Evolutionary conservation across 2,113 vertebrate genomes (phyloP).

Genomic region (Rhinoptilus africanus): DNA sequence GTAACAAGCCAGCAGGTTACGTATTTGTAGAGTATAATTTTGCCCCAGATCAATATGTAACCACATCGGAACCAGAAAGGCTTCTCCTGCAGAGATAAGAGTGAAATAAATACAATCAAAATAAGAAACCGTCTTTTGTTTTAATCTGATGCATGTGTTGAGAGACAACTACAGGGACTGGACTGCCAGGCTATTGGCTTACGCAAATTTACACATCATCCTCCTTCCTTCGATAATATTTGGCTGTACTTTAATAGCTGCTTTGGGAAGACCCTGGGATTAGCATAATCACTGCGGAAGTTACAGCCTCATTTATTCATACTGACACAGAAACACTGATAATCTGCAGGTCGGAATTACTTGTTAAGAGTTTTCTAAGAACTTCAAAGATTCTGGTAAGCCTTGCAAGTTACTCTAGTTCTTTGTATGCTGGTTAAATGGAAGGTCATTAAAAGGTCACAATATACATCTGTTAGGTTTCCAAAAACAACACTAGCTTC

Average conservation of each 20-base stretch:
- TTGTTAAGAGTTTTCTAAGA: background rate
- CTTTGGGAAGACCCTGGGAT: background rate
- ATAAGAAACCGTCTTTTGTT: background rate
- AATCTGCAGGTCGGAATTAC: background rate
- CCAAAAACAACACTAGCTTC: background rate
- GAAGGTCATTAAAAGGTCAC: background rate
- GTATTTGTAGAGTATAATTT: conserved; percentile 93
- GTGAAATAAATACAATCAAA: background rate
- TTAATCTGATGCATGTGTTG: background rate
- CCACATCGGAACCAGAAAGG: conserved; percentile 93
- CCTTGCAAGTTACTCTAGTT: background rate
- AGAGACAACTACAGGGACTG: background rate
- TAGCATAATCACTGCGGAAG: background rate
- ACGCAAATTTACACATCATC: background rate
- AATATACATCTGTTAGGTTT: background rate
- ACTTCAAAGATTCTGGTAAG: background rate
- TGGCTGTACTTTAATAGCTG: background rate
- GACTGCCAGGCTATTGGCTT: background rate
- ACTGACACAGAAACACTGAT: background rate
- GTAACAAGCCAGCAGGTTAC: conserved; percentile 97
- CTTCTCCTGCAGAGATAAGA: conserved; percentile 75
- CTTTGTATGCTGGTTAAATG: background rate
- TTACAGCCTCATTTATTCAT: background rate
- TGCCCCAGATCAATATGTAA: conserved; percentile 92
- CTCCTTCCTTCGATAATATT: background rate